Evolutionary conservation across 2,888 invertebrate species (phyloP), one percentile per base, ranked within the genome.

Genomic region (Horisme vitalbata): DNA sequence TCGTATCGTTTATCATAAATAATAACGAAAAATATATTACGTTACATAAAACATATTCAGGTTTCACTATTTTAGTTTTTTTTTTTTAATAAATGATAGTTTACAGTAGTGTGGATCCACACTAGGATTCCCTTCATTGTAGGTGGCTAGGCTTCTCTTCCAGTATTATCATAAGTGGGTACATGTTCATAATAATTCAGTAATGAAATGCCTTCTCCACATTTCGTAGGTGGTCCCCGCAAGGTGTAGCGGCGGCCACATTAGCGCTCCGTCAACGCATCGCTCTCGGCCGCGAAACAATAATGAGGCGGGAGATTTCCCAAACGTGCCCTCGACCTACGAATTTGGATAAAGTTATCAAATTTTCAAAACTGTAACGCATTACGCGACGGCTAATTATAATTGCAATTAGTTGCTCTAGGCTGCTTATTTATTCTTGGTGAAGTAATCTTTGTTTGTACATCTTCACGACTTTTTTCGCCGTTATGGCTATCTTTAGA

Each of bases 341-440:
- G 78, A 82, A 86, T 87, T 86, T 80, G 83, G 75, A 76, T 83
- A 85, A 89, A 89, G 79, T 89, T 89, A 88, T 88, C 84, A 89
- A 89, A 89, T 83, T 89, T 88, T 86, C 86, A 88, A 83, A 88
- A 85, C 87, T 81, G 82, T 79, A 78, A 84, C 85, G 82, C 86
- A 81, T 85, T 83, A 83, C 65, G 68, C 65, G 64, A 52, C 59
- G 65, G 63, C 69, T 87, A 85, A 86, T 87, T 86, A 85, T 83
- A 79, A 83, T 83, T 81, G 79, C 79, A 82, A 83, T 83, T 76
- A 79, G 68, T 62, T 20, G 34, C 35, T 39, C 26, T 39, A 35
- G 34, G 43, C 27, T 30, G 27, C 33, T 47, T 47, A 37, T 37
- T 47, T 41, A 41, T 46, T 38, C 33, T 21, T 18, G 10, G n/a